Evolutionary conservation across 2,888 invertebrate species (phyloP).

Genomic region (Xylocampa areola): DNA sequence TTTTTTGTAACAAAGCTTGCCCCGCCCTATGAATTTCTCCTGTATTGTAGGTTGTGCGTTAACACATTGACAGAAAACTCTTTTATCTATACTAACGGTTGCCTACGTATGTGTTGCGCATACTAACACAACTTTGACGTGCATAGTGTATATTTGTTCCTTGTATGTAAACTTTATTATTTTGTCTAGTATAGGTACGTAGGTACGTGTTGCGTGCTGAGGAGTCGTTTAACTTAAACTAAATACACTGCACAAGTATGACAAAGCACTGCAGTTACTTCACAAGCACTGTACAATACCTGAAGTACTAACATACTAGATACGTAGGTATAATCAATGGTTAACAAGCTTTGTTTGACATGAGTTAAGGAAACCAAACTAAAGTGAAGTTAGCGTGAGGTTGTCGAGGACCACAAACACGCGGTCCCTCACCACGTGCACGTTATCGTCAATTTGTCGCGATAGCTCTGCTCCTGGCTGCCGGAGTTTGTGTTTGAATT

Average conservation of each 20-base stretch:
- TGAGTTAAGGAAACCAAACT: conserved; percentile 3
- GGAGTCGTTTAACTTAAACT: not conserved
- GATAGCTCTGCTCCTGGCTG: not conserved
- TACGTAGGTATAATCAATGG: no score
- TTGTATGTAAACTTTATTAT: no score
- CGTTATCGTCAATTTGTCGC: conserved; percentile 3
- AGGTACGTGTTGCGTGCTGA: not conserved
- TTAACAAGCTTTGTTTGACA: not conserved
- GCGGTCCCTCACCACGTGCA: not conserved
- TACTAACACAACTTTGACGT: no score
- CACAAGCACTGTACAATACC: not conserved
- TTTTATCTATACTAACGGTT: no score
- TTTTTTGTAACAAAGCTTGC: no score
- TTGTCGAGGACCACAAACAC: not conserved
- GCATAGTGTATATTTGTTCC: no score
- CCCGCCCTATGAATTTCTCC: no score
- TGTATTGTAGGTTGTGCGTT: no score
- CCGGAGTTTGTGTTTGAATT: not conserved
- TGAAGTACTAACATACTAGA: no score
- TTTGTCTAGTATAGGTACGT: no score
- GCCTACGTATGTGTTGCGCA: no score
- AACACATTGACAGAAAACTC: no score
- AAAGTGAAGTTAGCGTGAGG: not conserved
- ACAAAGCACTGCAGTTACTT: conserved; percentile 7
- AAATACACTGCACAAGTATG: not conserved